Percentiles rank a stretch among this genome's conserved stretches.
Conservation (phyloP, 2,113 vertebrate species). For the Triplophysa dalaica region DNA sequence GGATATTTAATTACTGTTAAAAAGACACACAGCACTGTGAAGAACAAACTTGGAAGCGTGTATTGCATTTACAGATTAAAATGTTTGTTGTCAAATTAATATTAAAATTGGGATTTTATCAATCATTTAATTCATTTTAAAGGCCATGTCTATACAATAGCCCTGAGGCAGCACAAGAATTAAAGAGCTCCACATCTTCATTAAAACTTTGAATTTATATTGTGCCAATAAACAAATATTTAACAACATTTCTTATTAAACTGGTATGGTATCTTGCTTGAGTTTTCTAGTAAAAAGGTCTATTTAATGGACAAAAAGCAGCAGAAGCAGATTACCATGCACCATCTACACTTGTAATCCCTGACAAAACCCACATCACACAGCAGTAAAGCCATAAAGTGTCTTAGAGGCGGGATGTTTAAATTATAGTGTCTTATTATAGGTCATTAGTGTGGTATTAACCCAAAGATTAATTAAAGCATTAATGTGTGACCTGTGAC, state of each 20-base stretch:
- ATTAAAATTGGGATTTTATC: not conserved
- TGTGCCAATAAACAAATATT: no score
- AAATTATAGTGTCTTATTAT: conserved; percentile 8
- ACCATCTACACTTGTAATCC: conserved; percentile 8
- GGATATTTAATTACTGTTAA: conserved; percentile 33
- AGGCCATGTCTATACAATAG: no score
- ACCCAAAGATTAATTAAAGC: not conserved
- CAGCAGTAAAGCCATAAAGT: not conserved
- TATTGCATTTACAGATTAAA: not conserved
- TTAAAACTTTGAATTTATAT: no score
- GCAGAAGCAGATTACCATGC: conserved; percentile 15
- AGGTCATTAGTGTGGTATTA: not conserved
- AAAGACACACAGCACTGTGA: not conserved
- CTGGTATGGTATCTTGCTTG: no score
- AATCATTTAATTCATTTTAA: not conserved
- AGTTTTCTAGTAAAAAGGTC: no score
- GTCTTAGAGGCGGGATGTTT: not conserved
- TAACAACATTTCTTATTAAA: no score
- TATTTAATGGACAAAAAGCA: not conserved
- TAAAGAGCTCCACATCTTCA: no score
- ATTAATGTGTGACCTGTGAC: not conserved
- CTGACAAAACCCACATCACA: conserved; percentile 25
- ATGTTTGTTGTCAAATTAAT: not conserved
- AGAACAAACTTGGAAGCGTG: conserved; percentile 15
- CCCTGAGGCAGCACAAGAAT: no score